Evolutionary conservation across 2,797 vertebrate species (phyloP).

Genomic region (Anisognathus igniventris): DNA sequence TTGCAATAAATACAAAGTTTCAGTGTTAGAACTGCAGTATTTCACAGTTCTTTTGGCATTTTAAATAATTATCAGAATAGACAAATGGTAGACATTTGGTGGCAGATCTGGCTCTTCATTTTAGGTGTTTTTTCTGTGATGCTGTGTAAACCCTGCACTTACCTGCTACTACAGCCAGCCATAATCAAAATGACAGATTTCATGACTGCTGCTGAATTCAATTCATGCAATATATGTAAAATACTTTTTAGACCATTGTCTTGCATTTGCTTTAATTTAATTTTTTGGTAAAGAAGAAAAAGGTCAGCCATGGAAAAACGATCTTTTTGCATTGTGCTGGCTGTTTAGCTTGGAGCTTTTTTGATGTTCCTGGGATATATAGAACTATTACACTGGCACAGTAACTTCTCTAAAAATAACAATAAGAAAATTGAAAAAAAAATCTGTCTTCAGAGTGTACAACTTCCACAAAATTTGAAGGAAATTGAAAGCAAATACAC

Average conservation of each 20-base stretch:
- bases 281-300: not conserved
- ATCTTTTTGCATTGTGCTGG: not conserved
- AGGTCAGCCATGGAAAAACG: not conserved
- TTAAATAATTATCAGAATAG: not conserved
- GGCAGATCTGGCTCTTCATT: not conserved
- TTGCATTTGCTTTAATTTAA: not conserved
- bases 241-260: not conserved
- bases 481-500: not conserved
- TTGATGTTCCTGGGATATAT: not conserved
- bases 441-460: not conserved
- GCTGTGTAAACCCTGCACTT: not conserved
- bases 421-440: not conserved
- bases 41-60: not conserved
- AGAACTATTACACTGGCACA: not conserved
- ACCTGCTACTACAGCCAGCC: not conserved
- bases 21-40: not conserved
- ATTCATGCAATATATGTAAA: not conserved
- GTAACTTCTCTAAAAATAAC: not conserved
- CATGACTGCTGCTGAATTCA: conserved; percentile 2
- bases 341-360: not conserved
- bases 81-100: not conserved
- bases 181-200: conserved; percentile 12
- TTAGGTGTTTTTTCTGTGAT: not conserved
- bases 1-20: not conserved
- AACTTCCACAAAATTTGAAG: not conserved